Base-by-base conservation (phyloP, 2,113 vertebrate genomes). In the Corvus moneduloides region DNA sequence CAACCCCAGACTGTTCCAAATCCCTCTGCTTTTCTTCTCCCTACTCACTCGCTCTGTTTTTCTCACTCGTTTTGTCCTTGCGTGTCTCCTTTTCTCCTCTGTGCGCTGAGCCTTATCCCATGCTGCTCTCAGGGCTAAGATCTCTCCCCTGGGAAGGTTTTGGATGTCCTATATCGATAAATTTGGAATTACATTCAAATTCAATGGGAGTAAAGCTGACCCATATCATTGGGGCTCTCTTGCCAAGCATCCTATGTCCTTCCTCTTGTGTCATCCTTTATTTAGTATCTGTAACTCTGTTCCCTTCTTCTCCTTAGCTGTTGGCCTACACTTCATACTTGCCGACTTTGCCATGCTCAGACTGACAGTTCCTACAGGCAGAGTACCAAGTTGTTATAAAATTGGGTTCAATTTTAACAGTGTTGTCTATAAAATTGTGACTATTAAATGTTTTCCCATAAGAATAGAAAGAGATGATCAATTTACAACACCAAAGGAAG, bases 11-110 rank as follows among this genome's bases (percentile, higher is more conserved):
- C 46, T 80, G 66, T 3, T 63, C 48, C 52, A 4, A 63, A 30
- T 4, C 8, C 27, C 64, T 64, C 22, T 35, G 39, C 44, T 88
- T 48, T 64, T 59, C 46, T 43, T 44, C 46, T 73, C 63, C 37
- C 55, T 41, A 21, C 48, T 75, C 26, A 20, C 27, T 66, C 17
- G 17, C 46, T 62, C 39, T 72, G 30, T 26, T 87, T 44, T 62
- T 41, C 49, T 64, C 37, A 27, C 11, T 63, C 26, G n/a, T 80
- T 73, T 52, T 18, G 15, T 58, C 72, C 51, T 66, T 35, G 3
- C 0, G 0, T 4, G 15, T 41, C 52, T 83, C 67, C 48, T 88
- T 43, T 77, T 33, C 54, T n/a, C 37, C 43, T 43, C 72, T 2
- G 1, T 33, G 46, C 69, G 74, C 52, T 79, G 4, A 87, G 48